Conservation (phyloP, 2,797 vertebrate genomes). For the Polyboroides typus region DNA sequence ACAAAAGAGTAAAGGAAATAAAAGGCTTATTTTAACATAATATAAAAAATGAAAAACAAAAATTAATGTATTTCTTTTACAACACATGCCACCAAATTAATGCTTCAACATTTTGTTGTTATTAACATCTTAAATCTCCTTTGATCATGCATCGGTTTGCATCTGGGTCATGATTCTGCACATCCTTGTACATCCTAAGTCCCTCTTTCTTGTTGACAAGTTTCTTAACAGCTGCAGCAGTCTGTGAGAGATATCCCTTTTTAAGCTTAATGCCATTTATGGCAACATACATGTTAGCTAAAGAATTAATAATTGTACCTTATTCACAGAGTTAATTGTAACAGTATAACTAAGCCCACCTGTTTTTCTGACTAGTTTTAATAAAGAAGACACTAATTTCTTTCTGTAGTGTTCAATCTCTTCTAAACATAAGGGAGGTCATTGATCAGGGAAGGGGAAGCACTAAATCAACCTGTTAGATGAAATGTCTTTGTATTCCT, state of each 20-base stretch:
- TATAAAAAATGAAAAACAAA: accelerated
- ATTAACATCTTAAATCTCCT: not conserved
- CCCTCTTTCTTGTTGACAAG: not conserved
- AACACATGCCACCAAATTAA: not conserved
- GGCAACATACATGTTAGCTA: not conserved
- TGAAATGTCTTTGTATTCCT: constrained; percentile 12
- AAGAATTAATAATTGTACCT: not conserved
- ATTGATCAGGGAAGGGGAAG: not conserved
- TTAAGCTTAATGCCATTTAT: not conserved
- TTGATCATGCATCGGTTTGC: not conserved
- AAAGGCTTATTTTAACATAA: not conserved
- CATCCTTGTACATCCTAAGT: not conserved
- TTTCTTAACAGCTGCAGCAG: not conserved
- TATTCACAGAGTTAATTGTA: not conserved
- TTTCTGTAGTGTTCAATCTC: not conserved
- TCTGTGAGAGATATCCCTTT: not conserved
- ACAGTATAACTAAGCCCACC: not conserved
- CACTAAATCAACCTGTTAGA: not conserved
- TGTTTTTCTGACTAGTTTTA: not conserved
- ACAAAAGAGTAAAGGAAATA: not conserved
- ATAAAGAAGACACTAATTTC: not conserved
- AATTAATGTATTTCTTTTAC: not conserved
- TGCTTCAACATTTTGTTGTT: not conserved
- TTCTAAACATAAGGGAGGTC: not conserved
- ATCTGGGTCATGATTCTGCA: not conserved